phyloP scores from a whole-genome alignment of 2,888 invertebrate species.

The Heliconius ethilla region DNA sequence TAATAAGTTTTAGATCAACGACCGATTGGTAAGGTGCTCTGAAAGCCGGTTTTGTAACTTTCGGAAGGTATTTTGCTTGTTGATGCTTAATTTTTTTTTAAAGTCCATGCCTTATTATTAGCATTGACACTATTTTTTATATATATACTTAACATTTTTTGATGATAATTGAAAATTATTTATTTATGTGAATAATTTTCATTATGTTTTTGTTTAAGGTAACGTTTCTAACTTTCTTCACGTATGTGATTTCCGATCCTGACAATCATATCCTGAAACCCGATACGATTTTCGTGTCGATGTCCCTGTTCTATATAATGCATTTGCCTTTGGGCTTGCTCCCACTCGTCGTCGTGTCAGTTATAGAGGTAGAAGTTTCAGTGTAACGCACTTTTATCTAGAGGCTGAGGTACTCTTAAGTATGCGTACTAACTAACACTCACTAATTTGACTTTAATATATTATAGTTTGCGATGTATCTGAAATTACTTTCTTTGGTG shows the following conservation, averaged over 20 bases:
- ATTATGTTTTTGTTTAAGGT: conserved; percentile 82
- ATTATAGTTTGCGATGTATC: conserved; percentile 42
- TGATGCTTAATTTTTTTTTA: not conserved
- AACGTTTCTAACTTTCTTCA: conserved; percentile 91
- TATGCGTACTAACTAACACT: conserved; percentile 42
- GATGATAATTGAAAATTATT: conserved; percentile 6
- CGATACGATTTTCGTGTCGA: conserved; percentile 91
- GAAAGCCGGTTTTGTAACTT: conserved; percentile 34
- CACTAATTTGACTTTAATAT: conserved; percentile 28
- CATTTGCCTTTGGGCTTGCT: conserved; percentile 92
- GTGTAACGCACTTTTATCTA: conserved; percentile 42
- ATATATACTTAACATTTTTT: not conserved
- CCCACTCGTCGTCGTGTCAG: conserved; percentile 87
- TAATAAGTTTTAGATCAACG: conserved; percentile 31
- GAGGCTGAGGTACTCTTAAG: conserved; percentile 66
- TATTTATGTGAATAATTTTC: conserved; percentile 25
- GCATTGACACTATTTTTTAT: not conserved
- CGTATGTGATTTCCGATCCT: conserved; percentile 87
- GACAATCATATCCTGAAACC: conserved; percentile 89
- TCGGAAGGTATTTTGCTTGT: conserved; percentile 10
- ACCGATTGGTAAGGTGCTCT: conserved; percentile 32
- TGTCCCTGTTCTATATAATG: conserved; percentile 93
- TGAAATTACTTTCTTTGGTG: not conserved
- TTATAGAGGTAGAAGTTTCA: conserved; percentile 84
- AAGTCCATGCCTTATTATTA: not conserved